phyloP scores from a whole-genome alignment of 2,888 invertebrate species.

The Diplazon laetatorius region DNA sequence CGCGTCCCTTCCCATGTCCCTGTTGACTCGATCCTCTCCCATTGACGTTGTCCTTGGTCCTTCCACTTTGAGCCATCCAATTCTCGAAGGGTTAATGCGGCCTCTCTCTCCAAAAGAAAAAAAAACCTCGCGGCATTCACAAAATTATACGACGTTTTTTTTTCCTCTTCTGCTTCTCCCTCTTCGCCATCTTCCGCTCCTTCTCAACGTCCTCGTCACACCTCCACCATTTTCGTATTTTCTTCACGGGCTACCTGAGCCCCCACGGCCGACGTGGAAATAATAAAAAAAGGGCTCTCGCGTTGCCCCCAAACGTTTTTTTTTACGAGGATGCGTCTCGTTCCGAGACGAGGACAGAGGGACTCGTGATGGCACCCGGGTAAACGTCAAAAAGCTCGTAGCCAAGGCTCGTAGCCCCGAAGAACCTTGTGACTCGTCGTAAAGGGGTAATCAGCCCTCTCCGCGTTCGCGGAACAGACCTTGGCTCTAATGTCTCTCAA shows the following conservation, averaged over 20 bases:
- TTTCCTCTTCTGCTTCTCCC: conserved; percentile 40
- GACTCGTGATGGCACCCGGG: conserved; percentile 19
- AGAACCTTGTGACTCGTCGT: conserved; percentile 78
- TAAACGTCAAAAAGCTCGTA: no score
- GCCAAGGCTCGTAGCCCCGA: conserved; percentile 41
- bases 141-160: conserved; percentile 68
- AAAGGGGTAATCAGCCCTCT: conserved; percentile 82
- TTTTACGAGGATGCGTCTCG: conserved; percentile 74
- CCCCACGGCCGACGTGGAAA: no score
- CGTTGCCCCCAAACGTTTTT: conserved; percentile 74
- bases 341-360: conserved; percentile 13
- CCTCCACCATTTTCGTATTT: conserved; percentile 17
- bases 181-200: no score
- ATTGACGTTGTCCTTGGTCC: conserved; percentile 11
- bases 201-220: conserved; percentile 65
- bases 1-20: neutral
- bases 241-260: conserved; percentile 58
- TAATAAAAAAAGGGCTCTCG: conserved; percentile 45
- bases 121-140: conserved; percentile 58
- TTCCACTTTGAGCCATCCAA: conserved; percentile 18
- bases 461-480: conserved; percentile 71
- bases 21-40: conserved; percentile 9
- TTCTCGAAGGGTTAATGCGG: conserved; percentile 74
- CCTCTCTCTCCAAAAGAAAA: conserved; percentile 35
- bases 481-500: conserved; percentile 76